Conservation (phyloP, 2,888 invertebrate genomes). For the Nebria salina region DNA sequence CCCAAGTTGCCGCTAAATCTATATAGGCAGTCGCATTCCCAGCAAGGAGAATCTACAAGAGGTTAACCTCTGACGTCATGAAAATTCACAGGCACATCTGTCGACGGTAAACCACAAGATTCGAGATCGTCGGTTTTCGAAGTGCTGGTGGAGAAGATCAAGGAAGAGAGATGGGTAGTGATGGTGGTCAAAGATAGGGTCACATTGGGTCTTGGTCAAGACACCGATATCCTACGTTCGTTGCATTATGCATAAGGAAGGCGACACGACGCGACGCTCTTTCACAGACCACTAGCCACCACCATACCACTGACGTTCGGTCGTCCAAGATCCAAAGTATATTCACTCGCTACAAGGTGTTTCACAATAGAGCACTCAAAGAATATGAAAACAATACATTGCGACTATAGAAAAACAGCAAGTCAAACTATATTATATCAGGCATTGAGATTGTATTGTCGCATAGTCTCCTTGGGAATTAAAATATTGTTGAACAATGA, state of each 20-base stretch:
- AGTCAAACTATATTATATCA: too few relatives aligned
- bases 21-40: constrained; percentile 10
- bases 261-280: not conserved
- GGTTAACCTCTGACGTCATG: constrained; percentile 30
- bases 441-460: too few relatives aligned
- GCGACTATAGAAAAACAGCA: not conserved
- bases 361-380: not conserved
- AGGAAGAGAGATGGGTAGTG: not conserved
- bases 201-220: not conserved
- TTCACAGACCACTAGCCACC: not conserved
- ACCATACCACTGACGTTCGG: not conserved
- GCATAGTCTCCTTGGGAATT: too few relatives aligned
- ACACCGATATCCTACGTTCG: not conserved
- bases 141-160: not conserved
- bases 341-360: not conserved
- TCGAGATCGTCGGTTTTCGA: not conserved
- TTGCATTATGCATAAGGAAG: not conserved
- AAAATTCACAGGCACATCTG: constrained; percentile 44
- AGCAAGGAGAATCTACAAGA: constrained; percentile 1
- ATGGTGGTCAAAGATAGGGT: not conserved
- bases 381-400: not conserved
- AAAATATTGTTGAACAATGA: too few relatives aligned
- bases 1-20: not conserved
- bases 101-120: constrained; percentile 19
- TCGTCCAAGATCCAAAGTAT: not conserved